Base-by-base conservation (phyloP, 2,888 invertebrate species). In the Dione vanillae region DNA sequence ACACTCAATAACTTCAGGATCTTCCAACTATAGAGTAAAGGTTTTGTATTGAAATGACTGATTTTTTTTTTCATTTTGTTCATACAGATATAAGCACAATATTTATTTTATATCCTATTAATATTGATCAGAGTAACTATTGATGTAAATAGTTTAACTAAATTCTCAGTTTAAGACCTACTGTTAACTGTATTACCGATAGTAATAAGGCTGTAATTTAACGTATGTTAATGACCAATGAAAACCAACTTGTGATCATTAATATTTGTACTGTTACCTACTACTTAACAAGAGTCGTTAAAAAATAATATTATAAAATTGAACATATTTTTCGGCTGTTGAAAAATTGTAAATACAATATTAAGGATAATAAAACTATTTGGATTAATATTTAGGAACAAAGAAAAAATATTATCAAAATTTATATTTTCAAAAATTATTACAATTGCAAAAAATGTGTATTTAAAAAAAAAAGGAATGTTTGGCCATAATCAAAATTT, bases 231-330 rank as follows among this genome's bases (percentile, higher is more conserved):
- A 93, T 94, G 94, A 94, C 94, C 94, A 94, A 94, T 94, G 94
- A 94, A 94, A 93, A 94, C 94, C 93, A 92, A 93, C 93, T 93
- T 94, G 94, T 94, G 94, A 94, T 94, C 94, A 94, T 92, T 93
- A 93, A 94, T 93, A 94, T 94, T 94, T 94, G 94, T 94, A 94
- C 94, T 94, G 94, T 94, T 93, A 93, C 93, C 93, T 93, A 93
- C 92, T 93, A 93, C 93, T 93, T 92, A 92, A 93, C 94, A 94
- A 94, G 91, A 94, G 93, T 93, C 93, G 93, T 93, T 93, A 93
- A 93, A 90, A 91, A 92, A 90, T 90, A 91, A 91, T 91, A 92
- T 90, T 89, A 91, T 89, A 92, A 92, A 92, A 92, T 90, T 92
- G 86, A 93, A 93, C 93, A 93, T 93, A 93, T 93, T 93, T 93